phyloP scores from a whole-genome alignment of 2,888 invertebrate genomes.

The Ommatoiulus sabulosus region DNA sequence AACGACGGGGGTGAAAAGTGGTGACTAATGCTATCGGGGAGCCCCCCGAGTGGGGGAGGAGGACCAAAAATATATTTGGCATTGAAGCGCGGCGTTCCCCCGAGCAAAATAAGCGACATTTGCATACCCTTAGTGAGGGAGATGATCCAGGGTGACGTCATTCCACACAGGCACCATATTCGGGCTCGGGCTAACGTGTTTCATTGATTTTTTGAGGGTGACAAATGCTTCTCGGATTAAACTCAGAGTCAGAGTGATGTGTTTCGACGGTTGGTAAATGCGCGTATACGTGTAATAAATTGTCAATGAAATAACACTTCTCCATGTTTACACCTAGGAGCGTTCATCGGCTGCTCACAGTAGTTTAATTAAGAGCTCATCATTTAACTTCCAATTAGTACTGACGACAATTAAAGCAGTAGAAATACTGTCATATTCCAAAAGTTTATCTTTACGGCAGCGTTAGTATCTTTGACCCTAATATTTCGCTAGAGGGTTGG shows the following conservation, averaged over 20 bases:
- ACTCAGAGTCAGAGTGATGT: not conserved
- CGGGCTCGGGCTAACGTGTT: not conserved
- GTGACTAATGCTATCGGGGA: slow-evolving; percentile 36
- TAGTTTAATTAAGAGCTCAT: too few relatives aligned
- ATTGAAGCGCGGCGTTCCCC: slow-evolving; percentile 1
- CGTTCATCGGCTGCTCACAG: not conserved
- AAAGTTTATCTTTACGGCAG: too few relatives aligned
- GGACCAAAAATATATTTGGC: slow-evolving; percentile 41
- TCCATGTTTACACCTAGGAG: not conserved
- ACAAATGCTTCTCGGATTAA: slow-evolving; percentile 8
- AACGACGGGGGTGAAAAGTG: slow-evolving; percentile 19
- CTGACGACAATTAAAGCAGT: too few relatives aligned
- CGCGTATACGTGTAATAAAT: not conserved
- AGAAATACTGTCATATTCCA: too few relatives aligned
- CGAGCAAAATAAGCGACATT: slow-evolving; percentile 26
- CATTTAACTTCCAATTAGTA: too few relatives aligned
- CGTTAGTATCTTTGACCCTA: too few relatives aligned
- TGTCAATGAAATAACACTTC: not conserved
- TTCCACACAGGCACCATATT: not conserved
- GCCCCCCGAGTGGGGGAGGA: not conserved
- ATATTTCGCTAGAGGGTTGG: too few relatives aligned
- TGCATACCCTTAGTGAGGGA: slow-evolving; percentile 42
- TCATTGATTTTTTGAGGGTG: slow-evolving; percentile 41
- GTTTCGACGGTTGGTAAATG: slow-evolving; percentile 8
- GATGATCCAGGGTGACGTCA: slow-evolving; percentile 20